Conservation (phyloP, 2,888 invertebrate genomes). For the Perizoma affinitatum region DNA sequence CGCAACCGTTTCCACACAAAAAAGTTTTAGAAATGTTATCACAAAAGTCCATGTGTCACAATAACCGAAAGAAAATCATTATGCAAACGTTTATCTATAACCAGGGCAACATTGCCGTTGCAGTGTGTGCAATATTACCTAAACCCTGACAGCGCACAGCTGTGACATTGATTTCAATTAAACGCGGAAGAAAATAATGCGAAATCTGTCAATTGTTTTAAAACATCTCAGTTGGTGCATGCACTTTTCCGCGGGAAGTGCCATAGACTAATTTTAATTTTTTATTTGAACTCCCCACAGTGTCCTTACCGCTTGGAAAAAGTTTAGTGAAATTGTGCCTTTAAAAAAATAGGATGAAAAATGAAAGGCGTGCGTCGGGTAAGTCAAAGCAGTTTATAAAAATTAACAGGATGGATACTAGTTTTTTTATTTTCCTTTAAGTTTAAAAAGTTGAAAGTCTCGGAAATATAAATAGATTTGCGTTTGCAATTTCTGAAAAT, state of each 20-base stretch:
- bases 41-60: conserved; percentile 37
- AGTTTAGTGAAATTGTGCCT: conserved; percentile 16
- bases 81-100: conserved; percentile 45
- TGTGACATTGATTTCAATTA: conserved; percentile 55
- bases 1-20: conserved; percentile 13
- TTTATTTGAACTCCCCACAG: neutral
- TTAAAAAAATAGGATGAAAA: conserved; percentile 35
- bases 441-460: too few relatives aligned
- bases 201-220: conserved; percentile 39
- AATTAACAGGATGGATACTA: too few relatives aligned
- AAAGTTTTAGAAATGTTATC: conserved; percentile 21
- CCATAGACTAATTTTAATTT: conserved; percentile 36
- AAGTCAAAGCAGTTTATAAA: conserved; percentile 4
- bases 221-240: conserved; percentile 47
- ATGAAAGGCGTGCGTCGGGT: conserved; percentile 37
- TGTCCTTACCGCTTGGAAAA: conserved; percentile 27
- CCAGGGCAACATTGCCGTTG: conserved; percentile 43
- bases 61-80: conserved; percentile 37
- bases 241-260: conserved; percentile 53
- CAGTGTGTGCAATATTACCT: conserved; percentile 41
- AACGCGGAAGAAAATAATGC: conserved; percentile 60
- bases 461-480: too few relatives aligned
- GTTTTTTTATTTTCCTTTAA: too few relatives aligned
- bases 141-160: conserved; percentile 49
- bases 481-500: too few relatives aligned